Base-by-base conservation (phyloP, 30 jellyfish, hydroid and myxozoan genomes). In the Catostylus mosaicus region DNA sequence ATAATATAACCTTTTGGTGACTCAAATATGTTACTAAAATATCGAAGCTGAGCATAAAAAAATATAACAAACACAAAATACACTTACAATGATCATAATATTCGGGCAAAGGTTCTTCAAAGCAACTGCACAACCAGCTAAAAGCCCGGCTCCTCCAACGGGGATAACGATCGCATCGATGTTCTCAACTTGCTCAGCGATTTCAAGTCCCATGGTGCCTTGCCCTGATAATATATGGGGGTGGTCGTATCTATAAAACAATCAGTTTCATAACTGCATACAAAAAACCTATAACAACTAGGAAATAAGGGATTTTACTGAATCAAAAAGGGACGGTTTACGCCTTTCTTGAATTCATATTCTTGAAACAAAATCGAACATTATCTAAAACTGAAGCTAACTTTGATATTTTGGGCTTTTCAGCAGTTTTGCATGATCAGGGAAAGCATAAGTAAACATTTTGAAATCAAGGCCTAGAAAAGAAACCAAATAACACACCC, bases 101-200 rank as follows among this genome's bases (percentile, higher is more conserved):
- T 90, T 71, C 10, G 99, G 99, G 62, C 90, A 77, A n/a, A 95
- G 89, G 31, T 65, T 75, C 62, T 95, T 95, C 72, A 89, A 29
- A 30, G 99, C 99, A 36, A 84, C 96, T 5, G 99, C 78, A 73
- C 97, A 84, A 8, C 99, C 99, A 67, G 99, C 97, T 0, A 95
- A 45, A 40, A 95, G 90, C 22, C 99, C 99, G 50, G 91, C 99
- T 6, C 99, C 99, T 7, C 99, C 99, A 57, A 89, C 94, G 2
- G 99, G 99, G 12, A 95, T 86, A 27, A 95, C 99, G 24, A 95
- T 88, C 27, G 99, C 99, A 52, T 95, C 99, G 26, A 95, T 85
- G 48, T 90, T 88, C 23, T 89, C 96, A 20, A 95, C 99, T 48
- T 95, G 97, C 7, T 95, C 99, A 3, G 89, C 96, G 2, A 89